These are phyloP conservation scores for Microcebus jonahi DNA, from an alignment of 2,113 vertebrate species.

Conservation along the genomic window DNA sequence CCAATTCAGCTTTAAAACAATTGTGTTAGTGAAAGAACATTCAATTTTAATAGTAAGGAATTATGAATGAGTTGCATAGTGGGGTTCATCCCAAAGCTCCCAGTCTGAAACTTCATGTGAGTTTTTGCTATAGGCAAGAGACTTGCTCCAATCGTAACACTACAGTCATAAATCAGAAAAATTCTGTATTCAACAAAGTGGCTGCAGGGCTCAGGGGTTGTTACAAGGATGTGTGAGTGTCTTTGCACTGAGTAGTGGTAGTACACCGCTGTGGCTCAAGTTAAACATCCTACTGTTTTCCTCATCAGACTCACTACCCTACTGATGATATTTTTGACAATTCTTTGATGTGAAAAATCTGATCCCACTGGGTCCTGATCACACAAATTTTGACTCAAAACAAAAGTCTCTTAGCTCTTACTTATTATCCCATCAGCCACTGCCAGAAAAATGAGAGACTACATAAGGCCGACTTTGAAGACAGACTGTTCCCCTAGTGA, in stretches of 20 bases:
- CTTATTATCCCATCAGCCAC: background rate
- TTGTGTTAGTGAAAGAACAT: background rate
- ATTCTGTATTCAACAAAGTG: background rate
- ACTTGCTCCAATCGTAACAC: background rate
- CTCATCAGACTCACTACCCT: background rate
- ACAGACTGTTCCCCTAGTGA: constrained; percentile 13
- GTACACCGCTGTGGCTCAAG: background rate
- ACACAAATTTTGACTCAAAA: constrained; percentile 2
- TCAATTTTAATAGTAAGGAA: background rate
- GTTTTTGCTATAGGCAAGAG: background rate
- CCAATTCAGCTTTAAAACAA: background rate
- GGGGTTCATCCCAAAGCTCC: background rate
- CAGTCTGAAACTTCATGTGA: background rate
- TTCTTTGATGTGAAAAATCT: constrained; percentile 56
- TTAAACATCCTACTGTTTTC: background rate
- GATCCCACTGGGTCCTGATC: constrained; percentile 19
- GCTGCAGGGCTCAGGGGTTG: background rate
- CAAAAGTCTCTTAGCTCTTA: background rate
- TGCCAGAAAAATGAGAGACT: constrained; percentile 59
- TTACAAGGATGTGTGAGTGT: background rate
- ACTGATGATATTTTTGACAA: constrained; percentile 11
- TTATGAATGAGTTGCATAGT: background rate
- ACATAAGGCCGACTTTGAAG: constrained; percentile 44
- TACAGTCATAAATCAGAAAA: constrained; percentile 47
- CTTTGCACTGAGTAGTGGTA: background rate